Evolutionary conservation across 2,888 invertebrate species (phyloP).

Genomic region (Leucoma salicis): DNA sequence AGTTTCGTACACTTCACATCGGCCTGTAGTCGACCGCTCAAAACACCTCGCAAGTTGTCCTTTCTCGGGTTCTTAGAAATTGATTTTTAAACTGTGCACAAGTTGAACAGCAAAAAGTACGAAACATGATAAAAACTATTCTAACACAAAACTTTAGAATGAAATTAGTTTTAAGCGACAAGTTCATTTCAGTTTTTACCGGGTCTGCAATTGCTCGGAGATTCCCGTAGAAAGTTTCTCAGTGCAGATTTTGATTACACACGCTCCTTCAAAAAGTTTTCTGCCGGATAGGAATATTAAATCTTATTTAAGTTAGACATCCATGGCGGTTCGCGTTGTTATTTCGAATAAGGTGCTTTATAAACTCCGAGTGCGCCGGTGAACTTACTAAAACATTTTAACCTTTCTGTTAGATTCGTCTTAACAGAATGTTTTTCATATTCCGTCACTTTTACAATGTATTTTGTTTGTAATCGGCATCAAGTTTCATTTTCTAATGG

Average conservation of each 20-base stretch:
- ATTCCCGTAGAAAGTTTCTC: conserved; percentile 70
- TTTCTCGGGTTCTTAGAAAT: conserved; percentile 65
- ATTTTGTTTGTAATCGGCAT: conserved; percentile 26
- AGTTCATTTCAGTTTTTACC: conserved; percentile 78
- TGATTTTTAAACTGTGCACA: conserved; percentile 78
- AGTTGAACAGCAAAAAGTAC: conserved; percentile 57
- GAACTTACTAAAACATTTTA: conserved; percentile 60
- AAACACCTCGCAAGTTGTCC: conserved; percentile 70
- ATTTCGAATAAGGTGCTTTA: conserved; percentile 78
- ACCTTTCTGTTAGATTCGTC: conserved; percentile 50
- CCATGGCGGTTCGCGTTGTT: conserved; percentile 73
- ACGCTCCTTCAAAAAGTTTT: conserved; percentile 78
- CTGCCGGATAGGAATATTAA: conserved; percentile 79
- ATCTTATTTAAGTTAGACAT: conserved; percentile 82
- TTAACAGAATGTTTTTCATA: conserved; percentile 46
- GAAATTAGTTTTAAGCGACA: conserved; percentile 81
- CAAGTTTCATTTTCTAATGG: not conserved
- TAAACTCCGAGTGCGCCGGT: conserved; percentile 57
- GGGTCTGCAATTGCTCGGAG: conserved; percentile 71
- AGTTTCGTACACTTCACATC: conserved; percentile 55
- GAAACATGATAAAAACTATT: conserved; percentile 71
- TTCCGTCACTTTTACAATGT: conserved; percentile 43
- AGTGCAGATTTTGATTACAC: conserved; percentile 81
- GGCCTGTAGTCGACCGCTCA: conserved; percentile 43
- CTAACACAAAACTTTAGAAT: conserved; percentile 74